phyloP scores from a whole-genome alignment of 2,888 invertebrate species.

The Kuschelorhynchus macadamiae region DNA sequence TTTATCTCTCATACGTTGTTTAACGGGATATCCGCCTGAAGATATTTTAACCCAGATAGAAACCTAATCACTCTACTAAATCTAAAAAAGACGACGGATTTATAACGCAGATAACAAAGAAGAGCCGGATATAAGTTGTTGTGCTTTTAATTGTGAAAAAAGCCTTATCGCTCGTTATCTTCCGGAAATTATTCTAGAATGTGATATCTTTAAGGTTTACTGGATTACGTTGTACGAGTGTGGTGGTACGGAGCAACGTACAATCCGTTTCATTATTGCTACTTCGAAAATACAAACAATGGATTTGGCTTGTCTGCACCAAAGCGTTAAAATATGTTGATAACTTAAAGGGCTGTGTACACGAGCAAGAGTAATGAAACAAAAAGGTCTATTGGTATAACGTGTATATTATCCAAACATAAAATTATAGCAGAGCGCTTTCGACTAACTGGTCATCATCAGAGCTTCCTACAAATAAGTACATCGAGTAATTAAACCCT shows the following conservation, averaged over 20 bases:
- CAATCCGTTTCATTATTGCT: constrained; percentile 27
- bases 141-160: constrained; percentile 21
- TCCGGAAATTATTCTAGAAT: constrained; percentile 38
- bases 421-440: too few relatives aligned
- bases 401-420: too few relatives aligned
- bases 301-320: constrained; percentile 22
- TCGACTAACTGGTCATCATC: too few relatives aligned
- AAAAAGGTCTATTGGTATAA: too few relatives aligned
- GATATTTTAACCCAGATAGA: constrained; percentile 27
- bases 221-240: constrained; percentile 34
- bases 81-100: constrained; percentile 14
- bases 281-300: constrained; percentile 38
- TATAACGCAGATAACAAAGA: constrained; percentile 12
- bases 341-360: too few relatives aligned
- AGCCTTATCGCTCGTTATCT: constrained; percentile 23
- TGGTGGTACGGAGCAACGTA: constrained; percentile 17
- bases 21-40: constrained; percentile 23
- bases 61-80: constrained; percentile 17
- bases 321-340: too few relatives aligned
- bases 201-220: constrained; percentile 35
- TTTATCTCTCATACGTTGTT: constrained; percentile 5
- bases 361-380: too few relatives aligned
- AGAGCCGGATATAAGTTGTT: constrained; percentile 32
- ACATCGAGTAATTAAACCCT: too few relatives aligned
- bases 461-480: too few relatives aligned